These are phyloP conservation scores for Eretmocerus hayati DNA, from an alignment of 2,888 invertebrate species.

Conservation along the genomic window DNA sequence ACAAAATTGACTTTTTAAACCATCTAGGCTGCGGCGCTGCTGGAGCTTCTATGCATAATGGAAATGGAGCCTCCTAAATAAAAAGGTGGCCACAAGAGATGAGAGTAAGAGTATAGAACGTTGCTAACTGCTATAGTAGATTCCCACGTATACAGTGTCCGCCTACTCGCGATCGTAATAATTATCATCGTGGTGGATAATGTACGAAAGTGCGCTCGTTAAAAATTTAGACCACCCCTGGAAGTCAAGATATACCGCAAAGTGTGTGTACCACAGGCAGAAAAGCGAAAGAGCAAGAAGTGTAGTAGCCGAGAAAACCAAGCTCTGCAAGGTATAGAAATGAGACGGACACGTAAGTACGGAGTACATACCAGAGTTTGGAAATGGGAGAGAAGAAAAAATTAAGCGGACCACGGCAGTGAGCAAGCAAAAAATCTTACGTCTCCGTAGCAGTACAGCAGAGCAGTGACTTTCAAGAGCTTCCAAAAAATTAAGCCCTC, in stretches of 20 bases:
- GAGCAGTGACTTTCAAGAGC: no score
- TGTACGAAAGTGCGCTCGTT: conserved; percentile 7
- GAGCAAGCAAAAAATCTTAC: no score
- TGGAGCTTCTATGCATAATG: no score
- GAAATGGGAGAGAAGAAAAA: no score
- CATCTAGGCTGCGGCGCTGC: conserved; percentile 1
- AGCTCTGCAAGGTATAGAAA: background rate
- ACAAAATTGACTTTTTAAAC: conserved; percentile 13
- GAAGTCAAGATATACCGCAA: background rate
- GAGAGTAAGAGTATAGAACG: background rate
- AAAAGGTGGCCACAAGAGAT: no score
- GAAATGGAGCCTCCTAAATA: no score
- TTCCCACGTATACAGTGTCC: background rate
- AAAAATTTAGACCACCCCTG: conserved; percentile 9
- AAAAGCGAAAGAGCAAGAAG: background rate
- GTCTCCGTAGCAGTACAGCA: no score
- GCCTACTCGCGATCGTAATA: conserved; percentile 2
- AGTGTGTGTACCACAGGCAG: no score
- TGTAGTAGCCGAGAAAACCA: background rate
- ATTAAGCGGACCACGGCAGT: no score
- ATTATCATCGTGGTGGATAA: conserved; percentile 1
- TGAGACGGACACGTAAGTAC: conserved; percentile 3
- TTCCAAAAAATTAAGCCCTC: no score
- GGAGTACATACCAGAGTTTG: no score
- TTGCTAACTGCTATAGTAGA: background rate